Conservation (phyloP, 2,888 invertebrate genomes). For the Esperia sulphurella region DNA sequence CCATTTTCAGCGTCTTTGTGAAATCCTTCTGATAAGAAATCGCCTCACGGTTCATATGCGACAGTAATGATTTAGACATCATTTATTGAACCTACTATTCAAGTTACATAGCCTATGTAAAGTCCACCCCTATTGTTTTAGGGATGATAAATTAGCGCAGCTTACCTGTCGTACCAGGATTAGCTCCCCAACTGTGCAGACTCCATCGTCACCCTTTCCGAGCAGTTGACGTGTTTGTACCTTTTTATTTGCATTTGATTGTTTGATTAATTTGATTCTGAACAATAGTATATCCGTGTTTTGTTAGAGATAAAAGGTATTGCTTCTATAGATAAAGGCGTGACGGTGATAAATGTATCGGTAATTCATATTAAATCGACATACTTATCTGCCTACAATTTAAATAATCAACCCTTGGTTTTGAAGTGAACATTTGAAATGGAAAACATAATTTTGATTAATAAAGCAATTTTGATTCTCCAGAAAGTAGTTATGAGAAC, state of each 20-base stretch:
- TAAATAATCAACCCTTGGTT: too few relatives aligned
- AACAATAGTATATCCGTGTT: constrained; percentile 5
- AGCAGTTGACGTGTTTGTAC: constrained; percentile 38
- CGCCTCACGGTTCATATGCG: background rate
- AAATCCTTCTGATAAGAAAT: too few relatives aligned
- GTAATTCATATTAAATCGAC: too few relatives aligned
- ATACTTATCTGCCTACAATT: too few relatives aligned
- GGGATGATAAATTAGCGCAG: constrained; percentile 73
- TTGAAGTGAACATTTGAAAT: too few relatives aligned
- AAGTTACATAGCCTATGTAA: constrained; percentile 39
- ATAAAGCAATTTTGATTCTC: too few relatives aligned
- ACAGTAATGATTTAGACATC: constrained; percentile 34
- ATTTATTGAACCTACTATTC: constrained; percentile 53
- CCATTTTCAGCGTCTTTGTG: too few relatives aligned
- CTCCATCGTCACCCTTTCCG: constrained; percentile 55
- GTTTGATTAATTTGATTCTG: constrained; percentile 62
- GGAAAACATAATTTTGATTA: too few relatives aligned
- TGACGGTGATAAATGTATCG: too few relatives aligned
- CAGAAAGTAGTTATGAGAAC: too few relatives aligned
- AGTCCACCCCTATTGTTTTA: constrained; percentile 62
- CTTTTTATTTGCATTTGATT: constrained; percentile 66
- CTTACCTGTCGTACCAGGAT: constrained; percentile 72
- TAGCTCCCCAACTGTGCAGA: constrained; percentile 52
- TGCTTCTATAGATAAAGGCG: too few relatives aligned
- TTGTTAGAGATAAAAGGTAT: background rate